phyloP scores from a whole-genome alignment of 1,140 invertebrate species.

The honey bee (Apis mellifera) region Amel_HAv3.1 CM009931.2:22359501-22360000 shows the following conservation, averaged over 20 bases:
- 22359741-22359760: constrained; percentile 15
- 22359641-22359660: constrained; percentile 18
- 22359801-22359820: not conserved
- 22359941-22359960: not conserved
- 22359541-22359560: constrained; percentile 49
- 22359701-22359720: not conserved
- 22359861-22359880: not conserved
- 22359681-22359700: constrained; percentile 14
- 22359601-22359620: constrained; percentile 37
- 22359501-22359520: constrained; percentile 57
- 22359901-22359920: not conserved
- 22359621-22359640: constrained; percentile 17
- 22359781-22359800: not conserved
- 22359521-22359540: constrained; percentile 49
- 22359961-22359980: not conserved
- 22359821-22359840: not conserved
- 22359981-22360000: too few species aligned
- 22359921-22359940: not conserved
- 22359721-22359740: constrained; percentile 1
- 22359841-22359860: not conserved
- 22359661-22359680: not conserved
- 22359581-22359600: constrained; percentile 43
- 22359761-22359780: not conserved
- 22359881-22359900: too few species aligned
- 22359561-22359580: constrained; percentile 40